Conservation (phyloP, 2,888 invertebrate genomes). For the Endomychus coccineus region DNA sequence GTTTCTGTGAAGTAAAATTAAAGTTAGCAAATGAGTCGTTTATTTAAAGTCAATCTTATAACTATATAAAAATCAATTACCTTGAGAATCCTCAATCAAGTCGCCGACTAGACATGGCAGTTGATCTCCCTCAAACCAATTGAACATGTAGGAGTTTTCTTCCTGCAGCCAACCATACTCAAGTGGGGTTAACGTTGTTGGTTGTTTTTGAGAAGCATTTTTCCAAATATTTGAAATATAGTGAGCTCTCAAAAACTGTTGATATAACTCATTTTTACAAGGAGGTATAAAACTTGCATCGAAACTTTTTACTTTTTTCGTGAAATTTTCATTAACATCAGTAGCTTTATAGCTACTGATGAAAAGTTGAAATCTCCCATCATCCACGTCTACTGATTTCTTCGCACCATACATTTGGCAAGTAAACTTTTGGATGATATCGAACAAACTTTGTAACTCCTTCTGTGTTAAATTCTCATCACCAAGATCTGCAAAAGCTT, state of each 20-base stretch:
- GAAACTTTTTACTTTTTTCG: slow-evolving; percentile 10
- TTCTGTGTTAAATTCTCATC: no score
- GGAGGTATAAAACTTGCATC: slow-evolving; percentile 25
- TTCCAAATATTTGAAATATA: slow-evolving; percentile 24
- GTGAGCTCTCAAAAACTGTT: slow-evolving; percentile 21
- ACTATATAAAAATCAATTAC: no score
- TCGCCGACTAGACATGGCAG: slow-evolving; percentile 19
- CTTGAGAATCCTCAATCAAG: slow-evolving; percentile 3
- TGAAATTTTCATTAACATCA: background rate
- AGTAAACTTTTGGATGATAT: slow-evolving; percentile 17
- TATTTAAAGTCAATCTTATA: no score
- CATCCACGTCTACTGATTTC: slow-evolving; percentile 20
- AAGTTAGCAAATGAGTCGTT: no score
- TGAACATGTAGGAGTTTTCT: slow-evolving; percentile 20
- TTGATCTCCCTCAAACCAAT: slow-evolving; percentile 28
- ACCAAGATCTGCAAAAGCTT: no score
- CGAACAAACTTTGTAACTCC: no score
- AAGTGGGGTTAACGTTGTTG: slow-evolving; percentile 15
- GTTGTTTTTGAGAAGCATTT: slow-evolving; percentile 17
- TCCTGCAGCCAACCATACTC: slow-evolving; percentile 21
- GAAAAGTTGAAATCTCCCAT: slow-evolving; percentile 19
- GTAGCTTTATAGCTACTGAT: slow-evolving; percentile 9
- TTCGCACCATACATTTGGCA: slow-evolving; percentile 17
- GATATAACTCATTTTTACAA: slow-evolving; percentile 23
- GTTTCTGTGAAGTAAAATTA: no score